A percentile compares a stretch with the other conserved stretches of the same genome.
Evolutionary conservation across 2,113 vertebrate genomes (phyloP).

Genomic region (Cebus imitator): DNA sequence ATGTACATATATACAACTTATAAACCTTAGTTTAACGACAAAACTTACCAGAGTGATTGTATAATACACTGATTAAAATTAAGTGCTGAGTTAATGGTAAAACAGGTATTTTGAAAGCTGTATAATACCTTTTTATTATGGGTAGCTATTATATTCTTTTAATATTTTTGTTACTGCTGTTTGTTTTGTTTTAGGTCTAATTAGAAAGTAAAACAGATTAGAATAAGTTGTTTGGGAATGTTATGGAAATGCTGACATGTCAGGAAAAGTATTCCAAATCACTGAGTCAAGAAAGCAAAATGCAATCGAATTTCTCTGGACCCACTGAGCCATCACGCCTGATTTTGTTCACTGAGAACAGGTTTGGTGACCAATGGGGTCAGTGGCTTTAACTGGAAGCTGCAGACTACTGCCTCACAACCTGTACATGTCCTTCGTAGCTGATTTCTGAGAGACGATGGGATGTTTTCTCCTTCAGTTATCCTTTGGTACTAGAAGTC

Average conservation of each 20-base stretch:
- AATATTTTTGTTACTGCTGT: not conserved
- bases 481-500: not conserved
- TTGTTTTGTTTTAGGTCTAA: not conserved
- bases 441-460: not conserved
- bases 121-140: not conserved
- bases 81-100: not conserved
- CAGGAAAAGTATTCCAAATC: conserved; percentile 37
- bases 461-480: not conserved
- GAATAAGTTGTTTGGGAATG: not conserved
- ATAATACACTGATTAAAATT: not conserved
- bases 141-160: not conserved
- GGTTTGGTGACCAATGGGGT: not conserved
- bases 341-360: not conserved
- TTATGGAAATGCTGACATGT: not conserved
- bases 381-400: not conserved
- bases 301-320: not conserved
- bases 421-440: not conserved
- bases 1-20: not conserved
- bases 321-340: not conserved
- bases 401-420: not conserved
- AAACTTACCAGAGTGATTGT: not conserved
- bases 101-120: not conserved
- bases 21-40: not conserved
- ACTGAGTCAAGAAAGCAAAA: conserved; percentile 11
- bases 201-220: not conserved